Evolutionary conservation across 2,888 invertebrate genomes (phyloP).

Genomic region (Odiellus spinosus): DNA sequence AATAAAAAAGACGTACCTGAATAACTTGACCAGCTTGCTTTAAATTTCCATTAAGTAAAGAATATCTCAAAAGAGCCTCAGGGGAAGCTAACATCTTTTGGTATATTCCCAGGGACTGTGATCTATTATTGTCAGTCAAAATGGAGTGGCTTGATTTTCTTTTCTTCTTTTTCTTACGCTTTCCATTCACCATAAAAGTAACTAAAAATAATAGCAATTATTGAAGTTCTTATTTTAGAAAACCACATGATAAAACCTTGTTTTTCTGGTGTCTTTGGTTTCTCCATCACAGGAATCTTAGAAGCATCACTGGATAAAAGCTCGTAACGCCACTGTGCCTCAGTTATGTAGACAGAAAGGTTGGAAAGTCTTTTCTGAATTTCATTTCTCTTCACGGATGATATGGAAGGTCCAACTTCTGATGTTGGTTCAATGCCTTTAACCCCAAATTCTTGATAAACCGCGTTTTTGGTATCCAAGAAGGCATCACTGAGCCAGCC

Average conservation of each 20-base stretch:
- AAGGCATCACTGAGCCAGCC: constrained; percentile 13
- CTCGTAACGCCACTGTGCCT: constrained; percentile 55
- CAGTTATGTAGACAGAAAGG: constrained; percentile 38
- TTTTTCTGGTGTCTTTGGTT: background rate
- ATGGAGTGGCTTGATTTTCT: background rate
- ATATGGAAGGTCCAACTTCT: background rate
- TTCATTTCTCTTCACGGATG: constrained; percentile 1
- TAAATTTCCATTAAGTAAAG: constrained; percentile 54
- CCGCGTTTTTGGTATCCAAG: constrained; percentile 13
- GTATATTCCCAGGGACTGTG: constrained; percentile 12
- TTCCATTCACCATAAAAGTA: too few relatives aligned
- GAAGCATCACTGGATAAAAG: constrained; percentile 33
- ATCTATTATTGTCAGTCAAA: constrained; percentile 1
- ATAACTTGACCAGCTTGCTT: constrained; percentile 54
- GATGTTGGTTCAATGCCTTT: background rate
- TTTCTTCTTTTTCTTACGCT: background rate
- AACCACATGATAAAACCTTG: too few relatives aligned
- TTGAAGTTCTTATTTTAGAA: too few relatives aligned
- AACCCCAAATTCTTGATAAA: constrained; percentile 7
- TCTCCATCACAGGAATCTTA: background rate
- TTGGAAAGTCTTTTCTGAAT: constrained; percentile 21
- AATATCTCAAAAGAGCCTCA: constrained; percentile 55
- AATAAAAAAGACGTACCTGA: constrained; percentile 4
- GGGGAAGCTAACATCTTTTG: constrained; percentile 49
- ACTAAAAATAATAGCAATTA: too few relatives aligned